Evolutionary conservation across 2,888 invertebrate species (phyloP).

Genomic region (Chydorus sphaericus): DNA sequence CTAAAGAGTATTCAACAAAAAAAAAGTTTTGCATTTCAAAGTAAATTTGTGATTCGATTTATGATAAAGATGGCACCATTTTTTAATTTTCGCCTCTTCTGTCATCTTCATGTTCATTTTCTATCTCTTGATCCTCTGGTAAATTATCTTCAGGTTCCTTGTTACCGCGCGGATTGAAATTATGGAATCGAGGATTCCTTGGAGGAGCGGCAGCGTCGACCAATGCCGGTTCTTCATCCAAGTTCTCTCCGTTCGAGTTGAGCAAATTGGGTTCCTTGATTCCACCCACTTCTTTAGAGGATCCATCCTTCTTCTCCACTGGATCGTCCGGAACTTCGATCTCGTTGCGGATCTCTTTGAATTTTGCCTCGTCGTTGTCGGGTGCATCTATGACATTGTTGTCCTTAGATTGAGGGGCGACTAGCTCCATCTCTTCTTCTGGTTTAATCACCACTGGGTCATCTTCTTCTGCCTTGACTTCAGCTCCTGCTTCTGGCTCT

Average conservation of each 20-base stretch:
- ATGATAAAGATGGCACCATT: neutral
- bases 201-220: too few relatives aligned
- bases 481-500: neutral
- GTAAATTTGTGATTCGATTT: neutral
- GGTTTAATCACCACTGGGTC: neutral
- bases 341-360: neutral
- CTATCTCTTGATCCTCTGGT: conserved; percentile 2
- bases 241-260: neutral
- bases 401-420: neutral
- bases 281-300: neutral
- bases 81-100: neutral
- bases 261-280: neutral
- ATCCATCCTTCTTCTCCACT: neutral
- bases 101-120: neutral
- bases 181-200: neutral
- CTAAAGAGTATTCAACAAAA: neutral
- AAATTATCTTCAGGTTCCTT: neutral
- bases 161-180: neutral
- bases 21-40: neutral
- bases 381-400: neutral
- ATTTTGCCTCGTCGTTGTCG: neutral
- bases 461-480: neutral
- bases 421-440: neutral
- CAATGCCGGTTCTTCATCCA: neutral
- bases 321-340: neutral